Evolutionary conservation across 1,140 invertebrate genomes (phyloP), one percentile per base, ranked within the genome.

Genomic region (Sminthurinus signatus): DNA sequence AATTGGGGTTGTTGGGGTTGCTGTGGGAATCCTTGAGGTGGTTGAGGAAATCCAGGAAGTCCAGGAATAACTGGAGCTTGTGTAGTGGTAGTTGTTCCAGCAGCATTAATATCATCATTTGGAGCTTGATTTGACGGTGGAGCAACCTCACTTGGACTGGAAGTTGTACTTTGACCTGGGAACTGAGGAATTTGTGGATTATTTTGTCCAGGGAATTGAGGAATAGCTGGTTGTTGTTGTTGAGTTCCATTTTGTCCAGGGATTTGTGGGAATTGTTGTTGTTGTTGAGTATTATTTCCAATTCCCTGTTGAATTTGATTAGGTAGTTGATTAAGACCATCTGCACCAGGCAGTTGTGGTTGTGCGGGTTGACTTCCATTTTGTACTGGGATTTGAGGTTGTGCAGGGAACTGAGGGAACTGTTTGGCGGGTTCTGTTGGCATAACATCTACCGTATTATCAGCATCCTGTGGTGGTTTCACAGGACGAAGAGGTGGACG

Each of bases 401-500:
- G n/a, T 28, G 36, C 51, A 0, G 58, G 58, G 17, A 48, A 63
- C 31, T 43, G 43, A 28, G 61, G 36, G 50, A 10, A 19, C 25
- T 52, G 50, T 23, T 52, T 52, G 14, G 27, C 8, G 5, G 50
- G 50, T 14, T 28, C 50, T 5, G 17, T n/a, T 10, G 50, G 50
- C 5, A 52, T 52, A 8, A 52, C 50, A 8, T 52, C 46, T 29
- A 36, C 42, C 36, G 54, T 29, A 39, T 39, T 60, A 19, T 65
- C 51, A 10, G 19, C 2, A 55, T 56, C 43, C 17, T 48, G 29
- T 21, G 60, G 60, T 28, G 65, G 65, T 23, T 28, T 43, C 14
- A 32, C 25, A 15, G 65, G 60, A 21, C 68, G 32, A 0, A 69
- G 28, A 10, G 68, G 60, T 19, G 68, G 68, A 50, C 68, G 15